Conservation (phyloP, 2,888 invertebrate species). For the Aphidoletes aphidimyza region DNA sequence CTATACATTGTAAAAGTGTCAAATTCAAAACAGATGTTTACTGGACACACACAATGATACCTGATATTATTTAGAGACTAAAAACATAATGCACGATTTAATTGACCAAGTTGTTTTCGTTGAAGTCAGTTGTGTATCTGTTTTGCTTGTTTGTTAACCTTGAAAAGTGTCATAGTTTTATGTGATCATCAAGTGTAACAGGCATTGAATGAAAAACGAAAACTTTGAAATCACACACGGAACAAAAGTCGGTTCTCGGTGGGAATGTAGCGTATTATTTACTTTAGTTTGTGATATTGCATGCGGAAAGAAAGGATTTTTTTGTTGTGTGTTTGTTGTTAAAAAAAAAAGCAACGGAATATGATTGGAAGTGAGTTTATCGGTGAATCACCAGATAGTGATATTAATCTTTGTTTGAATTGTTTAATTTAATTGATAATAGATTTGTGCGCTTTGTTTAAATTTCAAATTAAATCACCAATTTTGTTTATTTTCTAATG, state of each 20-base stretch:
- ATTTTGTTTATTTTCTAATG: neutral
- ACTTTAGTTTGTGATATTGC: too few species aligned
- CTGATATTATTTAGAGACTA: neutral
- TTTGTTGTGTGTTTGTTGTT: neutral
- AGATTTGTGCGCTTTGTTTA: neutral
- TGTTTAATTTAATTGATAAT: neutral
- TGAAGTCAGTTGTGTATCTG: neutral
- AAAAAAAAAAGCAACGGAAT: neutral
- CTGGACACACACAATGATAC: neutral
- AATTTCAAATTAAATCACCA: neutral
- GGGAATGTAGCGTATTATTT: slow-evolving; percentile 10
- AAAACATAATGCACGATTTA: neutral
- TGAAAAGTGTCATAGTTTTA: neutral
- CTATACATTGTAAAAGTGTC: slow-evolving; percentile 10
- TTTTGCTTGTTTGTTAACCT: neutral
- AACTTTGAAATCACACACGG: neutral
- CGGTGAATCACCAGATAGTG: neutral
- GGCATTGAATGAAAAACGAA: neutral
- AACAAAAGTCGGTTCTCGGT: neutral
- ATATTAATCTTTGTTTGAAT: neutral
- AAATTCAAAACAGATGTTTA: slow-evolving; percentile 29
- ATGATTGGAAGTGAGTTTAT: slow-evolving; percentile 37
- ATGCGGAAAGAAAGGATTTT: too few species aligned
- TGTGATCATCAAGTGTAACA: neutral
- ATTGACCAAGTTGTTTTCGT: neutral